phyloP scores from a whole-genome alignment of 2,888 invertebrate genomes.

The Eupithecia pulchellata region DNA sequence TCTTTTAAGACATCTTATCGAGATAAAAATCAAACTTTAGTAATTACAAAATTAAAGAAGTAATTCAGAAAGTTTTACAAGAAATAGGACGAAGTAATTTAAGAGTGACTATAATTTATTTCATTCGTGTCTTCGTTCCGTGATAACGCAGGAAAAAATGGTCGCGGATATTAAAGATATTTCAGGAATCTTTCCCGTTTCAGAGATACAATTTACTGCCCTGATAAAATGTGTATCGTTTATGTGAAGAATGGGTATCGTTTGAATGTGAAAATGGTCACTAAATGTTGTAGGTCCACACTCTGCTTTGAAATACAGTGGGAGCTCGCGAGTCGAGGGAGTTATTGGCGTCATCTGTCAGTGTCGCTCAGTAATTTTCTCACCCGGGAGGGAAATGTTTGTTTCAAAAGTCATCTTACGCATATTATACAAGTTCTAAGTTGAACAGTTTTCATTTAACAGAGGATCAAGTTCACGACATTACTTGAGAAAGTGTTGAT shows the following conservation, averaged over 20 bases:
- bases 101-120: conserved; percentile 61
- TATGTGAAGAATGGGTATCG: conserved; percentile 28
- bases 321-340: conserved; percentile 66
- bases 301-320: conserved; percentile 62
- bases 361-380: conserved; percentile 78
- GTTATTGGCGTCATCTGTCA: conserved; percentile 80
- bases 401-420: conserved; percentile 73
- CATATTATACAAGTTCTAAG: conserved; percentile 61
- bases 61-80: conserved; percentile 61
- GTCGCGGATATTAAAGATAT: conserved; percentile 43
- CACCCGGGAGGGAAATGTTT: conserved; percentile 69
- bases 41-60: conserved; percentile 61
- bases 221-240: conserved; percentile 28
- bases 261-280: conserved; percentile 47
- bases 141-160: conserved; percentile 52
- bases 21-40: conserved; percentile 55
- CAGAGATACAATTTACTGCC: conserved; percentile 27
- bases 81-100: conserved; percentile 57
- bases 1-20: conserved; percentile 44
- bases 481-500: conserved; percentile 15
- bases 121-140: conserved; percentile 52
- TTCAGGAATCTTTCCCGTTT: conserved; percentile 34
- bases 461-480: conserved; percentile 10
- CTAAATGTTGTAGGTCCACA: conserved; percentile 56
- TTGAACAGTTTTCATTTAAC: conserved; percentile 50